Evolutionary conservation across 2,888 invertebrate genomes (phyloP), one percentile per base, ranked within the genome.

Genomic region (Volucella inflata): DNA sequence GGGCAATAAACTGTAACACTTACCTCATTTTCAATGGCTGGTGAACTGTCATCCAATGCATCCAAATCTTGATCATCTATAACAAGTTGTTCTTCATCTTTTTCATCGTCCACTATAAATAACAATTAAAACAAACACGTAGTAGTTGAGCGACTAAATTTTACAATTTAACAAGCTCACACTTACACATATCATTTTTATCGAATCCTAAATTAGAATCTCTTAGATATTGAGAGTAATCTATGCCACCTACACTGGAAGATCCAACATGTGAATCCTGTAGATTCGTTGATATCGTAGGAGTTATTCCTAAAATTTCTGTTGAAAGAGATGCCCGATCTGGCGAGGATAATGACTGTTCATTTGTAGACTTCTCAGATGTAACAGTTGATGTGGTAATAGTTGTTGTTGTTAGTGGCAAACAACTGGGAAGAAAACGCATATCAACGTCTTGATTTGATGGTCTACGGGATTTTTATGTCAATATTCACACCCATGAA

Each of bases 71-170:
- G 91, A 87, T 92, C 90, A 85, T 91, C 90, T 62, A 92, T 89
- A 70, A 92, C 89, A 82, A 91, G 87, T 83, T 91, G 91, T 90
- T 94, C 94, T 76, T 94, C 94, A 87, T 92, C 92, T 77, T 94
- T 94, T 89, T 94, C 94, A 70, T 94, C 94, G 88, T 94, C 94
- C 71, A 93, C 94, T 91, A 64, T 4, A 75, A 81, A 38, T 21
- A 21, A 42, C 70, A 67, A 65, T 1, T 42, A 3, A 74, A 36
- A 65, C 12, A 36, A 48, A 44, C n/a, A 3, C 17, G 10, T 38
- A 14, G 8, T 0, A 30, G 44, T 16, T 10, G 8, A 3, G 12
- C 10, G 17, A 51, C 16, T 16, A 44, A 42, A 8, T 62, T 36
- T 0, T 38, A 44, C 53, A 38, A 16, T 14, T 46, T 60, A 64